Evolutionary conservation across 2,113 vertebrate species (phyloP), one percentile per base, ranked within the genome.

Genomic region (Nerophis ophidion): DNA sequence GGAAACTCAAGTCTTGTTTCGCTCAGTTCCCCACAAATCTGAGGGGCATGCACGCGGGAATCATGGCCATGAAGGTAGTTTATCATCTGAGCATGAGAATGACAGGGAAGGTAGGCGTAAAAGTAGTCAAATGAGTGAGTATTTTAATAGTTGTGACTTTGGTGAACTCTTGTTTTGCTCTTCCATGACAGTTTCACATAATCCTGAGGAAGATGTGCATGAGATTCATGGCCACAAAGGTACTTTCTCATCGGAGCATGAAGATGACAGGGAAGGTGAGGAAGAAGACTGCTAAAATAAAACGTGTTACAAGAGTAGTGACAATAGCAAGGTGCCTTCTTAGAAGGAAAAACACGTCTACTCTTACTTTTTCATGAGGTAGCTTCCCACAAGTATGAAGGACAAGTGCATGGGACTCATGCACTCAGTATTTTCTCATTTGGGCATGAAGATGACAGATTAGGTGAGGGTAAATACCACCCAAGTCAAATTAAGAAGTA

Each of bases 61-160:
- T 49, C 45, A 44, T 40, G 44, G 60, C 12, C 38, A 45, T 38
- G 19, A 55, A 12, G 42, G 9, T 17, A n/a, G 7, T 38, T 42
- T 45, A 6, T 17, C 56, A 19, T 57, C 56, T 33, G 10, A 45
- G 11, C 55, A 13, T 44, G 19, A 60, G 49, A 49, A 51, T 48
- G 62, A 56, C 46, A 40, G 19, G 38, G 16, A 57, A 5, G 9
- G 42, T 42, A 8, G 10, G 42, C 13, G 11, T 44, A 5, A 12
- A 17, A 26, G 26, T 26, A 42, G 40, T 42, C 17, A 19, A 34
- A 36, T 15, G 14, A 66, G 40, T 67, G 65, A 74, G 12, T 12
- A n/a, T 35, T 11, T 6, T n/a, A 19, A 4, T 17, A 16, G 7
- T 56, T n/a, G 15, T 40, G 38, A 42, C 6, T 5, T 38, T 9